A percentile compares a stretch with the other conserved stretches of the same genome.
Evolutionary conservation across 1,140 invertebrate species (phyloP).

Genomic region (Plectrocnemia conspersa): DNA sequence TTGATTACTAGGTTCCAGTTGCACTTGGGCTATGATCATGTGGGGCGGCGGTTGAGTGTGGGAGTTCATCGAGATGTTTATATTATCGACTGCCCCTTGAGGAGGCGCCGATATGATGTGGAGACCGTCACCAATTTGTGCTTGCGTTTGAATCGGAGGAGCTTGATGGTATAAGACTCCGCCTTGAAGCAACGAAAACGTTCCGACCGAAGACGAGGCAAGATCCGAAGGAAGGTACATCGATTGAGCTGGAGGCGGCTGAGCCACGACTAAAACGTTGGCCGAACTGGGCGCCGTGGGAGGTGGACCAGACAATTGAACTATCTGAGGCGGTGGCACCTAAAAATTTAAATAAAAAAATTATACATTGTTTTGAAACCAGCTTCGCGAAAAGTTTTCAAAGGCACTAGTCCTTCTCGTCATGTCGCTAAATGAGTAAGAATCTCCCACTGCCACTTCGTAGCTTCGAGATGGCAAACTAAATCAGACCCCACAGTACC

Average conservation of each 20-base stretch:
- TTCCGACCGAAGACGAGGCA: constrained; percentile 19
- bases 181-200: constrained; percentile 31
- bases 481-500: no score
- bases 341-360: constrained; percentile 13
- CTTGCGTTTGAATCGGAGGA: constrained; percentile 31
- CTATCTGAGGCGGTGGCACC: constrained; percentile 32
- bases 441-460: no score
- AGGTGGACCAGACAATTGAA: constrained; percentile 30
- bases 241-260: constrained; percentile 26
- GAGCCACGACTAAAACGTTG: constrained; percentile 27
- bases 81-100: constrained; percentile 14
- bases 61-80: constrained; percentile 28
- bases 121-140: constrained; percentile 28
- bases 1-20: constrained; percentile 23
- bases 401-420: no score
- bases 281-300: constrained; percentile 18
- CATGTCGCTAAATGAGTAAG: no score
- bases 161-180: constrained; percentile 33
- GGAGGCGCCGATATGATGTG: constrained; percentile 26
- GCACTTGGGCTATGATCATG: constrained; percentile 33
- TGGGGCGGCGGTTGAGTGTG: constrained; percentile 31
- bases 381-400: no score
- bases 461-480: no score
- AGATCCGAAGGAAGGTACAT: constrained; percentile 20
- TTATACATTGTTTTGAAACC: no score